Evolutionary conservation across 1,140 invertebrate species (phyloP).

Genomic region (Drosophila kanapiae): DNA sequence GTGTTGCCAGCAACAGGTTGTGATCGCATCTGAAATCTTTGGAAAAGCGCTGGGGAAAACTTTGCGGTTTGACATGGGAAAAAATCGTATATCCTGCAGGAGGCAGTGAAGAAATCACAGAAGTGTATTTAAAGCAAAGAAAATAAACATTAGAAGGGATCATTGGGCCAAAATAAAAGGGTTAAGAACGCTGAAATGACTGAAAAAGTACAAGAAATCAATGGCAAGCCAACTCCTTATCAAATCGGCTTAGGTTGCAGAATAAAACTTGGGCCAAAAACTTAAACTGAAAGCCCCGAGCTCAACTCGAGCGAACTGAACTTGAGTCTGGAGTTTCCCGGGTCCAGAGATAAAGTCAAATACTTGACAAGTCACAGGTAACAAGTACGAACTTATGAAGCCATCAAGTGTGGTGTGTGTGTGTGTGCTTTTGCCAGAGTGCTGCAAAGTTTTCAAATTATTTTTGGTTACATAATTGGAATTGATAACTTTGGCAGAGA

Average conservation of each 20-base stretch:
- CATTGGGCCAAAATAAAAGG: neutral
- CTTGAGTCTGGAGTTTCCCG: conserved; percentile 15
- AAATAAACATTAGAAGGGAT: neutral
- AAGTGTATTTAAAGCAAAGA: neutral
- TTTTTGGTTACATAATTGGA: conserved; percentile 84
- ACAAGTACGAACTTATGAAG: conserved; percentile 81
- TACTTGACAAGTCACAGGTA: conserved; percentile 83
- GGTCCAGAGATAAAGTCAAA: conserved; percentile 80
- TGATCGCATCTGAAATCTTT: neutral
- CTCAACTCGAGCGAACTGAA: conserved; percentile 47
- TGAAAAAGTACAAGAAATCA: neutral
- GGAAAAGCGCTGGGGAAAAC: neutral
- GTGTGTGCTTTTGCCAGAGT: conserved; percentile 63
- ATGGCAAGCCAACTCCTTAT: neutral
- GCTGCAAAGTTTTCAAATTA: conserved; percentile 82
- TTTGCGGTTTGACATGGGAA: neutral
- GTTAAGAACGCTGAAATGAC: neutral
- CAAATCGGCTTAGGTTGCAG: conserved; percentile 35
- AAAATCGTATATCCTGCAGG: neutral
- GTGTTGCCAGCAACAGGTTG: conserved; percentile 11
- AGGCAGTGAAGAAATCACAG: neutral
- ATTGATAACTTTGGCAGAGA: conserved; percentile 78
- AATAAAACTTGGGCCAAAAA: conserved; percentile 67
- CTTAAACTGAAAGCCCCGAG: conserved; percentile 49
- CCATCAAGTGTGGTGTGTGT: conserved; percentile 54